Conservation (phyloP, 1,140 invertebrate species). For the Samia ricini region DNA sequence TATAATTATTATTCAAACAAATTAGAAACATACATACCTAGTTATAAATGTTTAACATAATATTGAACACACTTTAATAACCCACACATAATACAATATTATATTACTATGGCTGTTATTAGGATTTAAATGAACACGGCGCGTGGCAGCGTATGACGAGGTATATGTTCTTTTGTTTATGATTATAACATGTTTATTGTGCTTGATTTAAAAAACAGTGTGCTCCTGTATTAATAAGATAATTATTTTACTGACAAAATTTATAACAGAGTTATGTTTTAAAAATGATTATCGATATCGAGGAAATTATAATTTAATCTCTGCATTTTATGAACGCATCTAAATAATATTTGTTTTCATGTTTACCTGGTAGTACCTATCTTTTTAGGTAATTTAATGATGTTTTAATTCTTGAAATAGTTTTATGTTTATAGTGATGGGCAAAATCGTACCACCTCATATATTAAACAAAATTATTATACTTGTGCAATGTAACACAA, state of each 20-base stretch:
- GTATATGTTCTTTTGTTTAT: constrained; percentile 33
- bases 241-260: neutral
- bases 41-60: constrained; percentile 2
- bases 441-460: too few relatives aligned
- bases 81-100: constrained; percentile 42
- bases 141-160: constrained; percentile 72
- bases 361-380: too few relatives aligned
- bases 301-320: neutral
- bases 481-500: too few relatives aligned
- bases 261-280: neutral
- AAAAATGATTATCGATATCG: too few relatives aligned
- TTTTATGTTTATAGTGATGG: too few relatives aligned
- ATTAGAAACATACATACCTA: constrained; percentile 6
- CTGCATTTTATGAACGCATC: neutral
- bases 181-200: neutral
- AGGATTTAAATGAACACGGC: constrained; percentile 46
- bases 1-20: constrained; percentile 23
- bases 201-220: neutral
- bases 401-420: too few relatives aligned
- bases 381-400: too few relatives aligned
- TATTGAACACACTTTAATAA: constrained; percentile 32
- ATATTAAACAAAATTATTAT: too few relatives aligned
- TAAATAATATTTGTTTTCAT: too few relatives aligned
- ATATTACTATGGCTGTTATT: constrained; percentile 42
- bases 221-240: neutral